Conservation (phyloP, 2,888 invertebrate species). For the Epirrita christyi region DNA sequence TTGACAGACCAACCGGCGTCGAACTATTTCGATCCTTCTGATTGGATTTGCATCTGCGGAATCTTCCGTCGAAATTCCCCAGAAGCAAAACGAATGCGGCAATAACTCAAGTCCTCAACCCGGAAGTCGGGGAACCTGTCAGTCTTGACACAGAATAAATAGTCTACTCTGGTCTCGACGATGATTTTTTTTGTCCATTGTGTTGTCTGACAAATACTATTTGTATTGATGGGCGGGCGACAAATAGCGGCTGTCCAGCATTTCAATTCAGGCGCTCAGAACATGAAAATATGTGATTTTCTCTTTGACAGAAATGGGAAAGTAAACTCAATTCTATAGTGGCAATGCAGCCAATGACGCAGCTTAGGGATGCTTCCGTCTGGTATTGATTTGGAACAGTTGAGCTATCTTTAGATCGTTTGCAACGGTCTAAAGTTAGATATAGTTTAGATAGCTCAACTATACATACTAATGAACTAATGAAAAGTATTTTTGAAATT, state of each 20-base stretch:
- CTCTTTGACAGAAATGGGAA: background rate
- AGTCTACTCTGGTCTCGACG: constrained; percentile 28
- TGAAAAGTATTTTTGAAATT: no score
- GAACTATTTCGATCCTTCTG: constrained; percentile 16
- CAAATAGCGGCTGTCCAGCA: constrained; percentile 56
- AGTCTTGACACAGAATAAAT: constrained; percentile 36
- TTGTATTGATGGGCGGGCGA: constrained; percentile 56
- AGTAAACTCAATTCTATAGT: no score
- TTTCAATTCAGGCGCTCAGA: constrained; percentile 24
- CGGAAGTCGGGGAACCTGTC: constrained; percentile 50
- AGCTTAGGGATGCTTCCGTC: background rate
- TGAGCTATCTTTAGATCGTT: no score
- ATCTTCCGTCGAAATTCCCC: constrained; percentile 29
- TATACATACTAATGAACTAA: no score
- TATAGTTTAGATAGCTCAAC: no score
- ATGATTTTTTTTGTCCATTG: constrained; percentile 53
- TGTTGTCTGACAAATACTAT: constrained; percentile 46
- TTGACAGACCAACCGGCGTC: background rate
- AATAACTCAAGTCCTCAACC: constrained; percentile 40
- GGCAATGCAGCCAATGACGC: no score
- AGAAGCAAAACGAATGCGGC: constrained; percentile 34
- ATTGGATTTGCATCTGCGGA: constrained; percentile 24
- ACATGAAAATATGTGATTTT: constrained; percentile 29
- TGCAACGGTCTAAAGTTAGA: no score
- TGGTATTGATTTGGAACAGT: no score